These are phyloP conservation scores for Harpalus rubripes DNA, from an alignment of 2,888 invertebrate species.

Conservation along the genomic window DNA sequence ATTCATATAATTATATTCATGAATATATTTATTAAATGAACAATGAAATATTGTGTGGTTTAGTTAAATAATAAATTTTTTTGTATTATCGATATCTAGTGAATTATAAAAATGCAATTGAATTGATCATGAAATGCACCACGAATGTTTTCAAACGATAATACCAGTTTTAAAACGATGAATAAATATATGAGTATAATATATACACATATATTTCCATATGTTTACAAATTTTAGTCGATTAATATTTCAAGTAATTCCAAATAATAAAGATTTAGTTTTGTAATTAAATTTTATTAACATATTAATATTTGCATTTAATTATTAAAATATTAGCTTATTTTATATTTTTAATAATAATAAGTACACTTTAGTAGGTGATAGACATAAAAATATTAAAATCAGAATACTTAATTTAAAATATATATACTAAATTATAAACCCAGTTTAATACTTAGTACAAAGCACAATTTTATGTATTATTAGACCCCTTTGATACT, in stretches of 20 bases:
- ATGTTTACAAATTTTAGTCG: neutral
- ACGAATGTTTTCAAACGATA: neutral
- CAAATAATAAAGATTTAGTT: neutral
- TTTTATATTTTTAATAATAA: no score
- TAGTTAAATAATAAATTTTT: constrained; percentile 40
- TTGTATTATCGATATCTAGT: constrained; percentile 22
- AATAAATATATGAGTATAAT: neutral
- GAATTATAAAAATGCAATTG: constrained; percentile 25
- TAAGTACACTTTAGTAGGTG: no score
- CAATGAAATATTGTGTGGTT: constrained; percentile 11
- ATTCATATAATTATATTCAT: constrained; percentile 49
- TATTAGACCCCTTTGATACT: neutral
- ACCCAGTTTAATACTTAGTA: no score
- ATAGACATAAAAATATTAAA: no score
- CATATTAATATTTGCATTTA: neutral
- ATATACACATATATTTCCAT: neutral
- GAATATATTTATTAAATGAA: constrained; percentile 34
- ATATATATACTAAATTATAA: no score
- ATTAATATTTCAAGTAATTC: neutral
- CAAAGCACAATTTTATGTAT: neutral
- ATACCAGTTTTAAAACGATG: neutral
- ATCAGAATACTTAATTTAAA: no score
- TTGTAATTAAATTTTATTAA: neutral
- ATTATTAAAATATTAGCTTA: neutral
- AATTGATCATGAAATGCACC: constrained; percentile 9